These are phyloP conservation scores for Ectobius pallidus DNA, from an alignment of 2,888 invertebrate species.

Conservation along the genomic window DNA sequence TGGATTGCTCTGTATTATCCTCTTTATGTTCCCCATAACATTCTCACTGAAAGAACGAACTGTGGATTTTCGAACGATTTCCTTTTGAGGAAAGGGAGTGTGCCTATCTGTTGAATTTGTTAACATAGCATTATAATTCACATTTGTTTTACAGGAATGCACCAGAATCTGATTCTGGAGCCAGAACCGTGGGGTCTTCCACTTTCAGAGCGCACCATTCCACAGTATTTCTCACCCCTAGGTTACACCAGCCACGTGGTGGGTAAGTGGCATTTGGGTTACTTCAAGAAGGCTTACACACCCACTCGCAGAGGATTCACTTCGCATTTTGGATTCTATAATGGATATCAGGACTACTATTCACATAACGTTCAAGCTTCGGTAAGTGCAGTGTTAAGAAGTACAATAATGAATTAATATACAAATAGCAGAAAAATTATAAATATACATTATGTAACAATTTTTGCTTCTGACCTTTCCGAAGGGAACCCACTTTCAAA, in stretches of 20 bases:
- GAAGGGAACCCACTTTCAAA: too few species aligned
- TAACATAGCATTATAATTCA: neutral
- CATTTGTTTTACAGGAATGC: constrained; percentile 73
- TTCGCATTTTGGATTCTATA: constrained; percentile 80
- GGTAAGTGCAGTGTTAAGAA: too few species aligned
- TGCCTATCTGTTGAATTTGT: too few species aligned
- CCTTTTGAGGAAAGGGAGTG: too few species aligned
- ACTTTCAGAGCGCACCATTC: constrained; percentile 68
- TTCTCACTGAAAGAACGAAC: too few species aligned
- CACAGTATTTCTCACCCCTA: constrained; percentile 66
- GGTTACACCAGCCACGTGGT: constrained; percentile 83
- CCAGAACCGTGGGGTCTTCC: constrained; percentile 76
- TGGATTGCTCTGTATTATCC: too few species aligned
- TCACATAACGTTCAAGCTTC: constrained; percentile 62
- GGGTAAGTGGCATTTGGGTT: constrained; percentile 93
- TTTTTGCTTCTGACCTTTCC: too few species aligned
- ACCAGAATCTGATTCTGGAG: constrained; percentile 70
- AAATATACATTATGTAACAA: too few species aligned
- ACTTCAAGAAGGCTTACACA: constrained; percentile 70
- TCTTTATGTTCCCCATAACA: too few species aligned
- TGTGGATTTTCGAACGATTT: too few species aligned
- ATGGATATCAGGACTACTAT: constrained; percentile 79
- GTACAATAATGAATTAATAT: too few species aligned
- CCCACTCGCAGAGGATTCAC: constrained; percentile 81
- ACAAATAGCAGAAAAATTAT: too few species aligned